Base-by-base conservation (phyloP, 2,888 invertebrate species). In the Coelopa pilipes region DNA sequence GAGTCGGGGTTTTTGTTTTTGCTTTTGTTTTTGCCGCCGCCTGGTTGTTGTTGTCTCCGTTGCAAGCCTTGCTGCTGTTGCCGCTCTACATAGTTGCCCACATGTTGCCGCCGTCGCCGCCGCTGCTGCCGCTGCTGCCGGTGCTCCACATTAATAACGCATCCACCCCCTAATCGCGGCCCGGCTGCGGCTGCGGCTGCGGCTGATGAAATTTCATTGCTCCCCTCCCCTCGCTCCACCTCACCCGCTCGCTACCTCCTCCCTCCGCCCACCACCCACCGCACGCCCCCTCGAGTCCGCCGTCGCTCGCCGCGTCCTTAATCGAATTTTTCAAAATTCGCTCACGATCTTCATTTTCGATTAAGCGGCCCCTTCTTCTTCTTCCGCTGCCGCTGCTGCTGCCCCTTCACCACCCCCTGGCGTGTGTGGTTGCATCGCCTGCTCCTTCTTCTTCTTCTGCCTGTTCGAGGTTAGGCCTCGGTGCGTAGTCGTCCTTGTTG, bases 161-260 rank as follows among this genome's bases (percentile, higher is more conserved):
- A 86, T 85, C 85, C 86, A 86, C 86, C 86, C 85, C 84, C 86
- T 86, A 86, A 86, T 86, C 86, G 85, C 85, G 81, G 82, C 85
- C 84, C 80, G 76, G 71, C 55, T 21, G 59, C 59, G 21, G 19
- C 19, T 19, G 50, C 80, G 76, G 71, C 55, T 21, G 59, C 59
- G 21, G 19, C 19, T 19, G 50, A 66, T 66, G 50, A 50, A 66
- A 50, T 66, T 66, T 49, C 66, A 66, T 66, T 66, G 50, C 19
- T 47, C 12, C 55, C n/a, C 19, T 45, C 0, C 11, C 47, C 1
- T 13, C 12, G 17, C 19, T 50, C 15, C 19, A 9, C 19, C 17
- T 11, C 71, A 55, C 70, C 69, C 72, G 69, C 15, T 53, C 72
- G 34, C 21, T 60, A 34, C 34, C 2, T 45, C 60, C 15, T 17